These are phyloP conservation scores for Caenorhabditis sp. DNA, from an alignment of 2,888 invertebrate genomes.

Conservation along the genomic window DNA sequence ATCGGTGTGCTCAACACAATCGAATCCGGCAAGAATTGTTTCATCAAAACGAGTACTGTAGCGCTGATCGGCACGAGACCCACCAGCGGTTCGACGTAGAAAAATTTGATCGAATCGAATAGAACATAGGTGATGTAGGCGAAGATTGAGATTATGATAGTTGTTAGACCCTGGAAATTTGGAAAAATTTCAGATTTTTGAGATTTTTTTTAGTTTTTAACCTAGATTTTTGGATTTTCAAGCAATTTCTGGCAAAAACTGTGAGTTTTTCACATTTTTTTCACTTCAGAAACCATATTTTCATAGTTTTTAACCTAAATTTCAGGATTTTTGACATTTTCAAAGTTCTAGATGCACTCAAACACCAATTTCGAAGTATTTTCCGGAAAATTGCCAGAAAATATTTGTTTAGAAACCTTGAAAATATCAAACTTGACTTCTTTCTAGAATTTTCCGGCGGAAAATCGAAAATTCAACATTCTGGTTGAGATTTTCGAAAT, in stretches of 20 bases:
- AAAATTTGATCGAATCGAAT: conserved; percentile 33
- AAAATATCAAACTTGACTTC: too few species aligned
- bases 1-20: conserved; percentile 64
- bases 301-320: too few species aligned
- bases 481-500: too few species aligned
- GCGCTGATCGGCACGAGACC: conserved; percentile 50
- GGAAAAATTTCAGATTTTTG: neutral
- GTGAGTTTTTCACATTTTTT: neutral
- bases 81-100: conserved; percentile 46
- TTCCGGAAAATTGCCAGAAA: too few species aligned
- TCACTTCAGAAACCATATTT: neutral
- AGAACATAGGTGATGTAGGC: conserved; percentile 37
- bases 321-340: too few species aligned
- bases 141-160: conserved; percentile 32
- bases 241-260: neutral
- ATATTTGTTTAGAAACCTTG: too few species aligned
- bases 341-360: too few species aligned
- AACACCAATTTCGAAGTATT: too few species aligned
- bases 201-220: neutral
- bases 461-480: too few species aligned
- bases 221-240: neutral
- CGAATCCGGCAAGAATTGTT: conserved; percentile 68
- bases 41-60: conserved; percentile 64
- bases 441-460: too few species aligned
- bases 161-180: conserved; percentile 20